Evolutionary conservation across 2,113 vertebrate species (phyloP).

Genomic region (Acrocephalus kingi): DNA sequence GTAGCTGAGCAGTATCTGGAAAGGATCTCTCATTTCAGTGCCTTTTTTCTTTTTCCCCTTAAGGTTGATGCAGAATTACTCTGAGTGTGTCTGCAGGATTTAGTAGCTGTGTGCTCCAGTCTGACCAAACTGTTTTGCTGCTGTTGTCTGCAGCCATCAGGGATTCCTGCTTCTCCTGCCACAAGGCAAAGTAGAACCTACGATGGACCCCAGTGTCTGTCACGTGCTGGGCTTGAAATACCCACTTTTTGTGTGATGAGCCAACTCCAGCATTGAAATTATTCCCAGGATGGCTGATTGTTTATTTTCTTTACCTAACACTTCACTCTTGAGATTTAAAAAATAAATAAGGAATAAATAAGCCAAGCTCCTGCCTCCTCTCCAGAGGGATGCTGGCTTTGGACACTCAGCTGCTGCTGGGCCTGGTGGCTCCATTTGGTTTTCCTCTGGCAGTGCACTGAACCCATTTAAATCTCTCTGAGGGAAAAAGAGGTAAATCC

Average conservation of each 20-base stretch:
- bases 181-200: neutral
- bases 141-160: neutral
- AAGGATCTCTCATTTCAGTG: neutral
- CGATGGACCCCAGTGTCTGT: neutral
- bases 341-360: neutral
- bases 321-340: neutral
- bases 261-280: neutral
- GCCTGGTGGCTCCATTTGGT: neutral
- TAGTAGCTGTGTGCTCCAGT: accelerated
- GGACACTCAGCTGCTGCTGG: neutral
- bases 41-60: neutral
- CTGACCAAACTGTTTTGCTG: neutral
- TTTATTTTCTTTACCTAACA: neutral
- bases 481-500: conserved; percentile 30
- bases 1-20: neutral
- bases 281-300: neutral
- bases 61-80: neutral
- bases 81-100: neutral
- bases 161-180: neutral
- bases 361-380: neutral
- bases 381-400: neutral
- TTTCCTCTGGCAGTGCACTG: neutral
- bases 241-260: neutral
- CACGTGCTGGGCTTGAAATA: neutral
- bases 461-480: neutral